Evolutionary conservation across 2,113 vertebrate species (phyloP).

Genomic region (Cyprinodon variegatus): DNA sequence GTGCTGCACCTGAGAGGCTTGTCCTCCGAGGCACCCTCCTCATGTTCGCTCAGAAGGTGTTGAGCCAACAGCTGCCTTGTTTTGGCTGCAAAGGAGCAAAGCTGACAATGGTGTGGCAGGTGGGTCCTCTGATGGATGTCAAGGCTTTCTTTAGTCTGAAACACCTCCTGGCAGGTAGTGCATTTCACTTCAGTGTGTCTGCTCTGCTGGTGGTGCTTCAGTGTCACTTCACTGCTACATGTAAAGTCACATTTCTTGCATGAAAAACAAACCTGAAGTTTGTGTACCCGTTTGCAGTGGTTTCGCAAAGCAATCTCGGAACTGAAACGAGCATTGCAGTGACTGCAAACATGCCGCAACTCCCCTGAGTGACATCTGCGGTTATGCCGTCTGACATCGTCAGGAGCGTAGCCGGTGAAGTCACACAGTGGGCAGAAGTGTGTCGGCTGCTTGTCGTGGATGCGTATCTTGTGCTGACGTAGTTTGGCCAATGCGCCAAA

Average conservation of each 20-base stretch:
- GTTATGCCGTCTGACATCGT: slow-evolving; percentile 88
- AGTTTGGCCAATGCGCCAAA: slow-evolving; percentile 92
- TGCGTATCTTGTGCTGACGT: slow-evolving; percentile 86
- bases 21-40: slow-evolving; percentile 72
- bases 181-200: slow-evolving; percentile 83
- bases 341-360: slow-evolving; percentile 79
- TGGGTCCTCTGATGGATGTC: slow-evolving; percentile 83
- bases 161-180: slow-evolving; percentile 80
- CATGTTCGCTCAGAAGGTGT: slow-evolving; percentile 87
- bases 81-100: slow-evolving; percentile 87
- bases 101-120: slow-evolving; percentile 85
- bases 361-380: slow-evolving; percentile 89
- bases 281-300: slow-evolving; percentile 86
- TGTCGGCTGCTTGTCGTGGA: slow-evolving; percentile 89
- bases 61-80: slow-evolving; percentile 84
- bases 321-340: slow-evolving; percentile 88
- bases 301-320: slow-evolving; percentile 90
- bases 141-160: slow-evolving; percentile 76
- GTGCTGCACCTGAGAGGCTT: slow-evolving; percentile 84
- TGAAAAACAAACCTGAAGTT: slow-evolving; percentile 58
- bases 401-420: slow-evolving; percentile 88
- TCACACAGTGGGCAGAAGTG: slow-evolving; percentile 91
- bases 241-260: slow-evolving; percentile 83
- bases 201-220: slow-evolving; percentile 83
- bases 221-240: slow-evolving; percentile 80